These are phyloP conservation scores for Oscheius sp. DNA, from an alignment of 2,888 invertebrate genomes.

Conservation along the genomic window DNA sequence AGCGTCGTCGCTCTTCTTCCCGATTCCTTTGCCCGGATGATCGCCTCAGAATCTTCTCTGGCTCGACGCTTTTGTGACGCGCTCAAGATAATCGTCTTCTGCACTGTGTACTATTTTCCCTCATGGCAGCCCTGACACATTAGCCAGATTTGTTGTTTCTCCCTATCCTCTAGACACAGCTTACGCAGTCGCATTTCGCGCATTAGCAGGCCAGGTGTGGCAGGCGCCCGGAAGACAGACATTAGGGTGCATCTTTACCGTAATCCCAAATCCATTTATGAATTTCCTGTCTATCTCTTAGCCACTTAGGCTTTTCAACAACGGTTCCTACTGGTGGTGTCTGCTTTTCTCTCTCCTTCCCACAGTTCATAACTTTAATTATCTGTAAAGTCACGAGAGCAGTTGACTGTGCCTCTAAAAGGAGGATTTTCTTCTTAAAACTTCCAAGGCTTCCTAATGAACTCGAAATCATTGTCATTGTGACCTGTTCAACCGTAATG, in stretches of 20 bases:
- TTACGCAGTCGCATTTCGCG: constrained; percentile 17
- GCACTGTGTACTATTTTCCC: constrained; percentile 32
- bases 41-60: constrained; percentile 2
- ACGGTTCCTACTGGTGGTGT: too few species aligned
- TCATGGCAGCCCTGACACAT: constrained; percentile 24
- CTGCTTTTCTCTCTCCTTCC: too few species aligned
- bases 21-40: constrained; percentile 23
- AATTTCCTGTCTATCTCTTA: constrained; percentile 30
- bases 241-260: constrained; percentile 28
- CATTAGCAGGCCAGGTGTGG: constrained; percentile 16
- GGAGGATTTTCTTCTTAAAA: neutral
- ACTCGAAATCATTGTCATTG: neutral
- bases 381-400: too few species aligned
- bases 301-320: neutral
- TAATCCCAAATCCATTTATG: constrained; percentile 15
- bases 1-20: neutral
- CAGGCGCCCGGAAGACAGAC: constrained; percentile 28
- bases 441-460: neutral
- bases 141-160: constrained; percentile 35
- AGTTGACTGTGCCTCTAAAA: too few species aligned
- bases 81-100: constrained; percentile 22
- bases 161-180: constrained; percentile 1
- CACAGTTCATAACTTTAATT: too few species aligned
- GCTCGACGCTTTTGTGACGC: constrained; percentile 29
- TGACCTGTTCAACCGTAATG: neutral